Percentiles rank a stretch among this genome's conserved stretches.
Conservation (phyloP, 2,797 vertebrate genomes). For the Etheostoma nigrum region DNA sequence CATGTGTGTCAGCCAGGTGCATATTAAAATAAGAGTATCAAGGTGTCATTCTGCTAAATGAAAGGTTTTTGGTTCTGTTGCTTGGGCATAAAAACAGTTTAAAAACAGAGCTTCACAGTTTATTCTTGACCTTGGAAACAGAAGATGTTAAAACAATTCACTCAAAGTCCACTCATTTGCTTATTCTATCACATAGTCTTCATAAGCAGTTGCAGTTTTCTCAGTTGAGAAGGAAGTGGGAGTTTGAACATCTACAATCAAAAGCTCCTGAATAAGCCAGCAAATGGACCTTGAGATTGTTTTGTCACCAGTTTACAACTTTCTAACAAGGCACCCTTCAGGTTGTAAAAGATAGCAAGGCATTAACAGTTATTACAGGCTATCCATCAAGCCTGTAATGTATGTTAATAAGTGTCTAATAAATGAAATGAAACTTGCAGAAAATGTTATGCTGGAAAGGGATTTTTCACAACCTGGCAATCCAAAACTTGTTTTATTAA, state of each 20-base stretch:
- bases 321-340: background rate
- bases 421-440: background rate
- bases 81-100: background rate
- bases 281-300: background rate
- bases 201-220: background rate
- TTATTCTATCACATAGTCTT: background rate
- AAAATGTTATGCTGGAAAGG: background rate
- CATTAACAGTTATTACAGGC: too few relatives aligned
- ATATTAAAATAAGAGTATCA: constrained; percentile 38
- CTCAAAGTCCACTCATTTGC: background rate
- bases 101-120: constrained; percentile 6
- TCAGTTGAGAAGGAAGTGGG: background rate
- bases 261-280: background rate
- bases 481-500: background rate
- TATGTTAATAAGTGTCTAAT: background rate
- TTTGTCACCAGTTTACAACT: constrained; percentile 1
- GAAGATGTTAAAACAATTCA: background rate
- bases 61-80: constrained; percentile 3
- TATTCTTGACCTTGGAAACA: constrained; percentile 34
- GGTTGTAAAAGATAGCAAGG: background rate
- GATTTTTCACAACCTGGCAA: background rate
- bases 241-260: background rate
- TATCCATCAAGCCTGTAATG: background rate
- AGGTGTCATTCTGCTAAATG: constrained; percentile 18
- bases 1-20: constrained; percentile 17